Evolutionary conservation across 1,140 invertebrate species (phyloP).

Genomic region (Drosophila subpulchrella): DNA sequence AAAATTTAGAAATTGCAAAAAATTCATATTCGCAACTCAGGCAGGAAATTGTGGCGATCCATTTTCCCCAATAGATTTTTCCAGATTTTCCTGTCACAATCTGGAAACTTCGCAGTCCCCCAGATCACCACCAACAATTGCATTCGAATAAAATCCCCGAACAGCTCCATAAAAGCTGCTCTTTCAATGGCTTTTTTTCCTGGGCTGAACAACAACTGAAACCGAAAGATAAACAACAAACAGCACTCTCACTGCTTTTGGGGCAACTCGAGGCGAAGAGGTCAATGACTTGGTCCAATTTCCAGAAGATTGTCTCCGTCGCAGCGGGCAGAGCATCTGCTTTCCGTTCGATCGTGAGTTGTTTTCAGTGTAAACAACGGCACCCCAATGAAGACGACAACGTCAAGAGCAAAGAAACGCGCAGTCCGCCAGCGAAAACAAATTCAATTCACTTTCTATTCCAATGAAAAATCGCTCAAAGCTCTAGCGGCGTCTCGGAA

Average conservation of each 20-base stretch:
- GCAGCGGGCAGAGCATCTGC: constrained; percentile 21
- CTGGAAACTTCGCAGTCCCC: neutral
- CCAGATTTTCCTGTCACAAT: neutral
- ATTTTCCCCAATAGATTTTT: neutral
- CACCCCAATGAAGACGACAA: constrained; percentile 59
- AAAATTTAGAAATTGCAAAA: too few species aligned
- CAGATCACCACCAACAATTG: constrained; percentile 12
- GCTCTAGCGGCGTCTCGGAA: constrained; percentile 57
- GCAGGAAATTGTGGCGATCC: neutral
- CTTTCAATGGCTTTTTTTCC: constrained; percentile 38
- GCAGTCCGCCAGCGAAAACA: constrained; percentile 58
- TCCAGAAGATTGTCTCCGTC: constrained; percentile 40
- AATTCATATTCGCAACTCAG: too few species aligned
- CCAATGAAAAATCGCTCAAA: constrained; percentile 83
- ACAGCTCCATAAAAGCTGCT: constrained; percentile 36
- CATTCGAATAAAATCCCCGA: constrained; percentile 46
- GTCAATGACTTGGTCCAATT: constrained; percentile 83
- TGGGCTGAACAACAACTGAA: constrained; percentile 25
- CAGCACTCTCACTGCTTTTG: constrained; percentile 75
- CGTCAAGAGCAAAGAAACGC: constrained; percentile 67
- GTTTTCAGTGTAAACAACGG: constrained; percentile 65
- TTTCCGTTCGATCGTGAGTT: constrained; percentile 39
- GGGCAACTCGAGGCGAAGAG: constrained; percentile 52
- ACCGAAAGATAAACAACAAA: constrained; percentile 41
- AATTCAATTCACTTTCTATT: constrained; percentile 84